phyloP scores from a whole-genome alignment of 2,888 invertebrate genomes.

The Frankliniella intonsa region DNA sequence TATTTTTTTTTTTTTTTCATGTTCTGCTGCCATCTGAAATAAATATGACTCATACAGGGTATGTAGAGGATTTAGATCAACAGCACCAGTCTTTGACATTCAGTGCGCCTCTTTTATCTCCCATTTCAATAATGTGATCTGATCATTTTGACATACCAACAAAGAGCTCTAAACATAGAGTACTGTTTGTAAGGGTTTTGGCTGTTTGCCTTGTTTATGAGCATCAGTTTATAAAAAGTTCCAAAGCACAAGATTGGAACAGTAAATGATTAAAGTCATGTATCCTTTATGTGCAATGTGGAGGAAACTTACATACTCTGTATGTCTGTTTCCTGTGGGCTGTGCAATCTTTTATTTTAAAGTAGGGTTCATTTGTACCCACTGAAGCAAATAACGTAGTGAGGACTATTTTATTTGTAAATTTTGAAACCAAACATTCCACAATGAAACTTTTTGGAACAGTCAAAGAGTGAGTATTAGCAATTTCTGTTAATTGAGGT shows the following conservation, averaged over 20 bases:
- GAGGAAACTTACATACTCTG: too few species aligned
- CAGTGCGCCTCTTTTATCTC: too few species aligned
- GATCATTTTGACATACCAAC: too few species aligned
- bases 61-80: not conserved
- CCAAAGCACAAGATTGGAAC: too few species aligned
- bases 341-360: not conserved
- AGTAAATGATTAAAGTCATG: too few species aligned
- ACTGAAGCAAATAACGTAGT: not conserved
- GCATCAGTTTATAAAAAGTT: too few species aligned
- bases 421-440: conserved; percentile 5
- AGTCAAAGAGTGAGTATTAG: not conserved
- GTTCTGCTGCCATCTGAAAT: not conserved
- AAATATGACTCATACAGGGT: conserved; percentile 5
- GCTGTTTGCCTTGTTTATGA: too few species aligned
- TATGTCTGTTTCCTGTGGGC: not conserved
- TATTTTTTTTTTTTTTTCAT: not conserved
- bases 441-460: not conserved
- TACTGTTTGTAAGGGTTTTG: too few species aligned
- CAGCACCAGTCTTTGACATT: not conserved
- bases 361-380: not conserved
- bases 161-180: too few species aligned
- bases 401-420: conserved; percentile 7
- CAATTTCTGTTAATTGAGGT: not conserved
- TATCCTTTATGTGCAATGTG: too few species aligned
- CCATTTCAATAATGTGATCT: too few species aligned